A percentile compares a stretch with the other conserved stretches of the same genome.
Conservation (phyloP, 23 tunicate species). For the Trididemnum nubilum region DNA sequence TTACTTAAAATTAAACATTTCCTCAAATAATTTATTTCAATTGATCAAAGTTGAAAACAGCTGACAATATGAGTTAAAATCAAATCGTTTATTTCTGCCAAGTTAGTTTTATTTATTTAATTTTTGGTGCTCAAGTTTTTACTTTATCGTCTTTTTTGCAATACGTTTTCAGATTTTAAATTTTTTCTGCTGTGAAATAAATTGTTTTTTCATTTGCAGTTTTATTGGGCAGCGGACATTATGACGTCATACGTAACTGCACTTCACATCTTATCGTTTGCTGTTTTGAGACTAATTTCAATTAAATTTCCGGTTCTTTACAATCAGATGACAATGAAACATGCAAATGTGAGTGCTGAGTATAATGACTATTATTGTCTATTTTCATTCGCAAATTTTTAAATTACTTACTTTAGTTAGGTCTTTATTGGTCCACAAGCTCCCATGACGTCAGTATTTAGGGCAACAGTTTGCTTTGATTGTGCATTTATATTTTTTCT, state of each 20-base stretch:
- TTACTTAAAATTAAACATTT: no score
- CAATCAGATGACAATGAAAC: constrained; percentile 32
- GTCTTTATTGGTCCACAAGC: not conserved
- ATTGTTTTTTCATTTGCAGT: constrained; percentile 23
- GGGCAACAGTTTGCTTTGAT: no score
- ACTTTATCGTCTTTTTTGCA: no score
- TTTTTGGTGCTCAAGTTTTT: no score
- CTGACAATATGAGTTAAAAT: no score
- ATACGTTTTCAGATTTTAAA: no score
- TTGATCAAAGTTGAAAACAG: no score
- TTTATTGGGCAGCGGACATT: constrained; percentile 55
- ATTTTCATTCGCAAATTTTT: not conserved
- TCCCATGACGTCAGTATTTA: not conserved
- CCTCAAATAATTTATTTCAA: no score
- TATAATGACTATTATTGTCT: not conserved
- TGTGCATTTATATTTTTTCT: no score
- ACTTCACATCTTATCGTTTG: constrained; percentile 50
- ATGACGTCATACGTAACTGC: constrained; percentile 56
- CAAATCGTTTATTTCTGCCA: no score
- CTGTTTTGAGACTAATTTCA: constrained; percentile 37
- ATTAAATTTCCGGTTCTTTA: constrained; percentile 26
- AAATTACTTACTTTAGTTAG: not conserved
- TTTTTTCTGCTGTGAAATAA: no score
- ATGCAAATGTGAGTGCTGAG: constrained; percentile 29
- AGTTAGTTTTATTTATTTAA: no score